Evolutionary conservation across 2,888 invertebrate species (phyloP).

Genomic region (Drosophila melanosoma): DNA sequence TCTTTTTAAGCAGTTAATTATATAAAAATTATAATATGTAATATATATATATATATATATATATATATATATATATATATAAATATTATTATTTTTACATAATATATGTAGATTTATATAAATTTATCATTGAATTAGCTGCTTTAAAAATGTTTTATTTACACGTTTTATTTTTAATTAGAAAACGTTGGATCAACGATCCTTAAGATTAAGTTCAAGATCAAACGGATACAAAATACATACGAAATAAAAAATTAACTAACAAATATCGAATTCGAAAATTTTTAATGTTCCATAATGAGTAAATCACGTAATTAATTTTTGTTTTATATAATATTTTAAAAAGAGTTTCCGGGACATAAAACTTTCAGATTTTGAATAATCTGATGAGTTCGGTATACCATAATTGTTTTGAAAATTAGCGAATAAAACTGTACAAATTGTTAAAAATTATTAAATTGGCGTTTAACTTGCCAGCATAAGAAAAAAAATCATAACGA

Average conservation of each 20-base stretch:
- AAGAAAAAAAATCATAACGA: not conserved
- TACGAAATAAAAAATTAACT: too few relatives aligned
- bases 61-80: too few relatives aligned
- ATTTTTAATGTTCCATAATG: accelerated
- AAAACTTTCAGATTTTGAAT: not conserved
- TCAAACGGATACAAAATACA: not conserved
- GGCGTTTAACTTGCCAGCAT: not conserved
- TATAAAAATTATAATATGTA: too few relatives aligned
- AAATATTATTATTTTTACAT: too few relatives aligned
- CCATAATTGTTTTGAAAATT: not conserved
- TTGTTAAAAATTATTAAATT: not conserved
- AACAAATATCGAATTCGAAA: not conserved
- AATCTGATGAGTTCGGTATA: not conserved
- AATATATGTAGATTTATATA: too few relatives aligned
- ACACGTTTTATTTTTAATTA: not conserved
- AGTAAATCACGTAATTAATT: not conserved
- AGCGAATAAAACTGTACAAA: not conserved
- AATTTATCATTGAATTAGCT: too few relatives aligned
- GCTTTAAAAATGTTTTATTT: not conserved
- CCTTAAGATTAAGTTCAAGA: not conserved
- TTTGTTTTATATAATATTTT: not conserved
- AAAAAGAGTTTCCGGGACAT: not conserved
- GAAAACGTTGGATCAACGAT: not conserved
- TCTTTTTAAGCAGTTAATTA: too few relatives aligned
- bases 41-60: too few relatives aligned